Evolutionary conservation across 2,797 vertebrate species (phyloP).

Genomic region (Paratrypauchen microcephalus): DNA sequence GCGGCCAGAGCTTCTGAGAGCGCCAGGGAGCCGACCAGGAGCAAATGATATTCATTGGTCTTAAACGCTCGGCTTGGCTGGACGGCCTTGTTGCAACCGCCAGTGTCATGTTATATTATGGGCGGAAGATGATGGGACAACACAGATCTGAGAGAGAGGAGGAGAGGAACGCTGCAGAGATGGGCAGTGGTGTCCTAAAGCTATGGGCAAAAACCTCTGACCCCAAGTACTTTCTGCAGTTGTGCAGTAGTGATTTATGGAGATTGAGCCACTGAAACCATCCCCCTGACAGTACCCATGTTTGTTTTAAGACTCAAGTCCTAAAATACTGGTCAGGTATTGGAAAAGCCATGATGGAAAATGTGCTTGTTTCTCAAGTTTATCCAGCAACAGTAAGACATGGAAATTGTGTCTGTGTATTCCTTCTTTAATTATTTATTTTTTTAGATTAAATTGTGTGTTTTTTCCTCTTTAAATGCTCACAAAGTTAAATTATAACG

Average conservation of each 20-base stretch:
- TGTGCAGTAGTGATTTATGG: too few relatives aligned
- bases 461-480: too few relatives aligned
- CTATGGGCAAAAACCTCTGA: slow-evolving; percentile 32
- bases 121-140: slow-evolving; percentile 70
- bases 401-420: too few relatives aligned
- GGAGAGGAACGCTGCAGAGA: slow-evolving; percentile 26
- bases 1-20: slow-evolving; percentile 65
- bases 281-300: too few relatives aligned
- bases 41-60: slow-evolving; percentile 83
- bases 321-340: neutral
- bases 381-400: too few relatives aligned
- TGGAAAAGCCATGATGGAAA: neutral
- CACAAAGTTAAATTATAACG: too few relatives aligned
- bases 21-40: slow-evolving; percentile 68
- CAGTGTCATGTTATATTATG: slow-evolving; percentile 80
- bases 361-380: neutral
- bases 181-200: slow-evolving; percentile 14
- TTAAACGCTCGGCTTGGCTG: slow-evolving; percentile 74
- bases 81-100: slow-evolving; percentile 67
- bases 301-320: too few relatives aligned
- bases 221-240: too few relatives aligned
- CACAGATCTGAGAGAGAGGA: slow-evolving; percentile 40
- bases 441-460: too few relatives aligned
- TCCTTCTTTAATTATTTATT: too few relatives aligned
- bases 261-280: too few relatives aligned